Evolutionary conservation across 1,140 invertebrate species (phyloP).

Genomic region (Cecropterus lyciades): DNA sequence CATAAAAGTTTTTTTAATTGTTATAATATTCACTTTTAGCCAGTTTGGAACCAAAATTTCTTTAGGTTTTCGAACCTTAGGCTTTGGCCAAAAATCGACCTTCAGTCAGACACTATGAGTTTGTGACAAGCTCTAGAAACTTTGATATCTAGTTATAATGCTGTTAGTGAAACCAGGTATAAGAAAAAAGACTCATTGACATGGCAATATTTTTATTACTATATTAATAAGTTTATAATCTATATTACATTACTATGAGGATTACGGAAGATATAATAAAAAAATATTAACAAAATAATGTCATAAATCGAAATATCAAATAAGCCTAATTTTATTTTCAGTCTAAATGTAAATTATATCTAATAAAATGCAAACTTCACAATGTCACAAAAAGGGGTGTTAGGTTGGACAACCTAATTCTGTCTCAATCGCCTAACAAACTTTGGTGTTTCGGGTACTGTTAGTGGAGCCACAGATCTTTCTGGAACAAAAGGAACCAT

Average conservation of each 20-base stretch:
- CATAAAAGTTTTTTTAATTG: too few relatives aligned
- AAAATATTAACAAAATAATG: slow-evolving; percentile 8
- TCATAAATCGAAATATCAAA: slow-evolving; percentile 21
- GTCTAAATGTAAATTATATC: slow-evolving; percentile 22
- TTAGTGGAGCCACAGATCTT: slow-evolving; percentile 56
- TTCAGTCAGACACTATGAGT: too few relatives aligned
- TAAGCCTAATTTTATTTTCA: slow-evolving; percentile 1
- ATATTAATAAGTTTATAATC: slow-evolving; percentile 3
- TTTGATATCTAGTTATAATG: too few relatives aligned
- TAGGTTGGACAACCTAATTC: slow-evolving; percentile 41
- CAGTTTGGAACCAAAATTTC: too few relatives aligned
- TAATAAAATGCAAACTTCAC: slow-evolving; percentile 8
- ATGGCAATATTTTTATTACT: neutral
- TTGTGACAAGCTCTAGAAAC: too few relatives aligned
- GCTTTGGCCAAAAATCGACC: too few relatives aligned
- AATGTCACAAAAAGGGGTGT: slow-evolving; percentile 2
- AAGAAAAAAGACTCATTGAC: too few relatives aligned
- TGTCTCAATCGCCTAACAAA: slow-evolving; percentile 68
- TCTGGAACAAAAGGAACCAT: slow-evolving; percentile 61
- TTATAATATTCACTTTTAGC: too few relatives aligned
- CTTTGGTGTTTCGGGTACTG: slow-evolving; percentile 72
- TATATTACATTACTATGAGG: slow-evolving; percentile 2
- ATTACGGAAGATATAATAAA: slow-evolving; percentile 7
- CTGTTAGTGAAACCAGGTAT: too few relatives aligned
- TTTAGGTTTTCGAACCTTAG: too few relatives aligned